These are phyloP conservation scores for Aporophyla nigra DNA, from an alignment of 2,888 invertebrate genomes.

Conservation along the genomic window DNA sequence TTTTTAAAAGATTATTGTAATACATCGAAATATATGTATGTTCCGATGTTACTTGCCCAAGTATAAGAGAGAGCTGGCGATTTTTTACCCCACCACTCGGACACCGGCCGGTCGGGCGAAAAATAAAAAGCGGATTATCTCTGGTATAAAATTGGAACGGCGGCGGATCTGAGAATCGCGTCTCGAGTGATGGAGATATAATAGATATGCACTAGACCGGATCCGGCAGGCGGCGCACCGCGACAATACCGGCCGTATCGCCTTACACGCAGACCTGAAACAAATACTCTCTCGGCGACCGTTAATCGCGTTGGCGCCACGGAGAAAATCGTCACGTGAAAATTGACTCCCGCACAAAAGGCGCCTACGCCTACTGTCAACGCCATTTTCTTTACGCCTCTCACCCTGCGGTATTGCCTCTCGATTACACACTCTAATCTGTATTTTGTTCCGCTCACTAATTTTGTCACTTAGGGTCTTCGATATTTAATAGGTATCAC, in stretches of 20 bases:
- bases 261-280: constrained; percentile 87
- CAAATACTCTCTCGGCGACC: constrained; percentile 85
- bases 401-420: constrained; percentile 47
- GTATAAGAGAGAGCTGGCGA: constrained; percentile 70
- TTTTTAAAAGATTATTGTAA: no score
- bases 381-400: constrained; percentile 53
- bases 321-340: constrained; percentile 84
- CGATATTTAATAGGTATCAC: constrained; percentile 29
- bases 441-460: constrained; percentile 50
- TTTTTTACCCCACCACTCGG: constrained; percentile 67
- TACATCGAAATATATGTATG: no score
- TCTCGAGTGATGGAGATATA: constrained; percentile 84
- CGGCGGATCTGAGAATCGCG: constrained; percentile 82
- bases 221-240: constrained; percentile 82
- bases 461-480: constrained; percentile 46
- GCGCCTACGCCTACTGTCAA: constrained; percentile 51
- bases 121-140: constrained; percentile 85
- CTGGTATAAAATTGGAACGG: constrained; percentile 85
- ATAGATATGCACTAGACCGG: constrained; percentile 89
- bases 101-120: constrained; percentile 70
- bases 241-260: constrained; percentile 87
- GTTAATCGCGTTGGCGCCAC: constrained; percentile 88
- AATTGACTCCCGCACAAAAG: constrained; percentile 77
- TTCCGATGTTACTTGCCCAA: constrained; percentile 16
- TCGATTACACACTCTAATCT: constrained; percentile 55